Evolutionary conservation across 2,888 invertebrate genomes (phyloP).

Genomic region (Phoenoteleia sp.): DNA sequence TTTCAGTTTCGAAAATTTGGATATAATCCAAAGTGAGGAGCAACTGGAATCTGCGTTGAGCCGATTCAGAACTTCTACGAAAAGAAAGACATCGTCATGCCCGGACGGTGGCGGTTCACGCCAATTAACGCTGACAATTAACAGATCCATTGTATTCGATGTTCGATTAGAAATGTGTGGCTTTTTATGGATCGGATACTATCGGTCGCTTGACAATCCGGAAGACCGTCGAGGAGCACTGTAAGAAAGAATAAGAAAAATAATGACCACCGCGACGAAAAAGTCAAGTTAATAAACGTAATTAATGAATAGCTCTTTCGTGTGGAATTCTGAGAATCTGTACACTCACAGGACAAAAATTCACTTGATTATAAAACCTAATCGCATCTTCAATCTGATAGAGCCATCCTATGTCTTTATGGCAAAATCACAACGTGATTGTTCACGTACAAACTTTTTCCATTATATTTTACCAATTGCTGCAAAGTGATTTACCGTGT

Average conservation of each 20-base stretch:
- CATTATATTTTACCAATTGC: not conserved
- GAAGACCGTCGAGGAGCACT: constrained; percentile 30
- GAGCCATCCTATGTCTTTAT: not conserved
- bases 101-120: constrained; percentile 41
- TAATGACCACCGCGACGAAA: not conserved
- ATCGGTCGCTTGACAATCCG: constrained; percentile 41
- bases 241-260: constrained; percentile 11
- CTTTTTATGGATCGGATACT: constrained; percentile 58
- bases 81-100: not conserved
- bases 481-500: constrained; percentile 60
- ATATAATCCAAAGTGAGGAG: too few species aligned
- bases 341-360: not conserved
- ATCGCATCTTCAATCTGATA: not conserved
- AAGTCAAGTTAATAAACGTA: constrained; percentile 30
- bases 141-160: constrained; percentile 73
- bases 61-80: not conserved
- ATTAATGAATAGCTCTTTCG: constrained; percentile 4
- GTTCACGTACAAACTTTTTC: not conserved
- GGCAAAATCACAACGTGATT: not conserved
- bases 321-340: constrained; percentile 8
- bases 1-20: too few species aligned
- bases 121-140: constrained; percentile 76
- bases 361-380: not conserved
- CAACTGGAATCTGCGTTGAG: too few species aligned
- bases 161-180: constrained; percentile 29